A percentile compares a stretch with the other conserved stretches of the same genome.
Conservation (phyloP, 2,797 vertebrate species). For the Oreochromis grahami region DNA sequence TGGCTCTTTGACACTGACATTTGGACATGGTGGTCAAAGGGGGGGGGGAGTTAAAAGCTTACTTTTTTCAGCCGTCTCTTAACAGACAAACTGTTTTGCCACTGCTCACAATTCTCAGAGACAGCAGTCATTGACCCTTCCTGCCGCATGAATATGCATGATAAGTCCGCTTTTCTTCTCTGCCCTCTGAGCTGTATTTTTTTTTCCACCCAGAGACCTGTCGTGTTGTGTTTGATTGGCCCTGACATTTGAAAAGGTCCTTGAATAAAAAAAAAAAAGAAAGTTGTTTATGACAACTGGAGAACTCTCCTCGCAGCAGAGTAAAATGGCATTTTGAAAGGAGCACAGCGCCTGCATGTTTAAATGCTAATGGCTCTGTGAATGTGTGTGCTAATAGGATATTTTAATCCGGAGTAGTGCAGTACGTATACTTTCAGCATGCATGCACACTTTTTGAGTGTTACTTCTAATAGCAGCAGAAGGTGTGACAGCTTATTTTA, state of each 20-base stretch:
- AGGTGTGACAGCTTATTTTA: constrained; percentile 51
- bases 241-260: constrained; percentile 80
- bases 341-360: constrained; percentile 70
- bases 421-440: constrained; percentile 46
- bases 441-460: constrained; percentile 46
- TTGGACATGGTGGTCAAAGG: constrained; percentile 41
- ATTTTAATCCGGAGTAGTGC: constrained; percentile 59
- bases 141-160: constrained; percentile 67
- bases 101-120: constrained; percentile 43
- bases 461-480: constrained; percentile 45
- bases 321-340: constrained; percentile 72
- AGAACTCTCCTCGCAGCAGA: constrained; percentile 66
- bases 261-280: constrained; percentile 55
- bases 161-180: constrained; percentile 63
- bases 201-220: constrained; percentile 61
- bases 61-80: constrained; percentile 32
- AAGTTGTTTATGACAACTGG: constrained; percentile 74
- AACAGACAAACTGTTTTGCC: constrained; percentile 51
- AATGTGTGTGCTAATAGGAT: constrained; percentile 67
- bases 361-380: constrained; percentile 73
- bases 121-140: constrained; percentile 57
- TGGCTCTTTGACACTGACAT: constrained; percentile 61
- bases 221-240: constrained; percentile 73
- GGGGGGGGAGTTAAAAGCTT: constrained; percentile 22
- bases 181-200: constrained; percentile 62